These are phyloP conservation scores for Trididemnum nubilum DNA, from an alignment of 23 tunicate species.

Conservation along the genomic window DNA sequence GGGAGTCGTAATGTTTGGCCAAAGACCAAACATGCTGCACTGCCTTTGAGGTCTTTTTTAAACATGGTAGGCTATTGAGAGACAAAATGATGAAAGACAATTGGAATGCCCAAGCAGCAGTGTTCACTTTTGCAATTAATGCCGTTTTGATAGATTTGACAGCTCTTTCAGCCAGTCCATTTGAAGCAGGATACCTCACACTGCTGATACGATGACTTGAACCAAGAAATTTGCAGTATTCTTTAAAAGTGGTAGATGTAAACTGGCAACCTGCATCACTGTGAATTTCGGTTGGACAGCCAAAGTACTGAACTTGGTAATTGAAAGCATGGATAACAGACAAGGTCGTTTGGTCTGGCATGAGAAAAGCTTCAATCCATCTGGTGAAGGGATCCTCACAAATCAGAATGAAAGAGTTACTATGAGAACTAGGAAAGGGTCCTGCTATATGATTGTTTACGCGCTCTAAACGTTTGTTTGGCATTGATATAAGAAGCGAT, in stretches of 20 bases:
- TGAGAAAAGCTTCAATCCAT: not conserved
- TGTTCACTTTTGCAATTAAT: not conserved
- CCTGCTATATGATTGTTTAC: not conserved
- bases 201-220: not conserved
- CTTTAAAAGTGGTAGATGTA: not conserved
- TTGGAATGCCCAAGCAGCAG: not conserved
- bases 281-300: not conserved
- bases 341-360: not conserved
- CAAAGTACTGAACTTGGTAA: not conserved
- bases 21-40: not conserved
- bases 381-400: not conserved
- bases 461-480: not conserved
- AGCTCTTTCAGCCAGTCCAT: slow-evolving; percentile 6
- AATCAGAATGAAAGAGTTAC: not conserved
- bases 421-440: not conserved
- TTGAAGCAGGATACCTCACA: not conserved
- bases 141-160: slow-evolving; percentile 6
- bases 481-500: not conserved
- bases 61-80: not conserved
- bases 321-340: not conserved
- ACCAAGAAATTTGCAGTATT: slow-evolving; percentile 3
- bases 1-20: slow-evolving; percentile 1
- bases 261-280: not conserved
- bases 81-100: not conserved
- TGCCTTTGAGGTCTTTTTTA: not conserved